Evolutionary conservation across 2,113 vertebrate species (phyloP), one percentile per base, ranked within the genome.

Genomic region (Platichthys stellatus): DNA sequence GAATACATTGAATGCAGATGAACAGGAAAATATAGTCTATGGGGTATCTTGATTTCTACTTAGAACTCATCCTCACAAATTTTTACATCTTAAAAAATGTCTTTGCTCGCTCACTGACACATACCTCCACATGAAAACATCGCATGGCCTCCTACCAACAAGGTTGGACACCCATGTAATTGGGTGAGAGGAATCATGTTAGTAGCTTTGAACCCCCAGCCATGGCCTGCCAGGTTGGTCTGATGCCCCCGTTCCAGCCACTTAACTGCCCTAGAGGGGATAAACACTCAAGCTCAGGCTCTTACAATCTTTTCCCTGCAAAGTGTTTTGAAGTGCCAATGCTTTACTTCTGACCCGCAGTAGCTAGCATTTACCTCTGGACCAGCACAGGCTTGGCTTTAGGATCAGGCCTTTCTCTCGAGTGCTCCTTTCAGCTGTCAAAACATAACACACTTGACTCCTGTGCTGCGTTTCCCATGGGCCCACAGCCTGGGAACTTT

Each of bases 181-280:
- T 89, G 82, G 84, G 83, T 91, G 57, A 90, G 81, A 53, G 77
- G 64, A 88, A 86, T 92, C 80, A 54, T 61, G 72, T 85, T 74
- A 61, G 67, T 64, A 84, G 89, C 81, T 84, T 88, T 85, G 82
- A 67, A 73, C 76, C 74, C 54, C 68, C 62, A 38, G 74, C 64
- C 72, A 20, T 69, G 72, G 76, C 77, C 72, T 70, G 31, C 47
- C 2, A 26, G 58, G 53, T 78, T n/a, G 69, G 75, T 89, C 70
- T 66, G 67, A 65, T 80, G 72, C 69, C 72, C 67, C 65, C 4
- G 3, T 65, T 80, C 54, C 74, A 49, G 65, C 67, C 24, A 26
- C 64, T 80, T 68, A 66, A 63, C 58, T 59, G n/a, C 40, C 78
- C 76, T 8, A 28, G 28, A 38, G 63, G 63, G 64, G 63, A 81